Evolutionary conservation across 1,140 invertebrate genomes (phyloP), one percentile per base, ranked within the genome.

Genomic region (Choristoneura fumiferana): DNA sequence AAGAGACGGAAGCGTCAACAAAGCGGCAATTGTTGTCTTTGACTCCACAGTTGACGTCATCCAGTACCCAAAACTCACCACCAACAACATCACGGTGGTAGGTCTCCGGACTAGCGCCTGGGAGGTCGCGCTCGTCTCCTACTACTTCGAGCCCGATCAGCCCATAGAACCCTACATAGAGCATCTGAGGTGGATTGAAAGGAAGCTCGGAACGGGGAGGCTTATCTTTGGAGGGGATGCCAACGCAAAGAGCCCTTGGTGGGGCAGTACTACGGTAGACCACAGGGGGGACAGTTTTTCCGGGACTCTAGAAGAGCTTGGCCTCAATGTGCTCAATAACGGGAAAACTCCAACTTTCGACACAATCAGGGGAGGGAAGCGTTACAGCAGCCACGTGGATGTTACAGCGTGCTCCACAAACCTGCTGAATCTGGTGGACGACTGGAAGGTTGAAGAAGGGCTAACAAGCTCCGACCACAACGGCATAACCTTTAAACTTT

Each of bases 301-400:
- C 10, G 6, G 0, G 36, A 34, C 9, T 18, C 6, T 64, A 9
- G n/a, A 1, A 1, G 49, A 63, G 12, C n/a, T 57, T 10, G 45
- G 22, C 9, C 15, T 65, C 0, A 22, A 65, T 0, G 22, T 65
- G 4, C 49, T 65, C 0, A 65, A 65, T 13, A 29, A 0, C 10
- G 58, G 60, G 4, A 35, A 59, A 0, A 59, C 15, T 5, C 64
- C 64, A 1, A 65, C 58, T 15, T 65, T 65, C 10, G 45, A 65
- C 12, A 39, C 52, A 4, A 17, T 49, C 8, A 43, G 64, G 8
- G 60, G 60, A 3, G 40, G 37, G 1, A 18, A 37, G 4, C 8
- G 43, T 0, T 64, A 57, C 15, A 53, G n/a, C n/a, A 64, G 62
- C 57, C 37, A 39, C 37, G 62, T 64, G 0, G 57, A 64, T 15